Percentiles rank a stretch among this genome's conserved stretches.
phyloP scores from a whole-genome alignment of 2,113 vertebrate species.

The Stigmatopora argus region DNA sequence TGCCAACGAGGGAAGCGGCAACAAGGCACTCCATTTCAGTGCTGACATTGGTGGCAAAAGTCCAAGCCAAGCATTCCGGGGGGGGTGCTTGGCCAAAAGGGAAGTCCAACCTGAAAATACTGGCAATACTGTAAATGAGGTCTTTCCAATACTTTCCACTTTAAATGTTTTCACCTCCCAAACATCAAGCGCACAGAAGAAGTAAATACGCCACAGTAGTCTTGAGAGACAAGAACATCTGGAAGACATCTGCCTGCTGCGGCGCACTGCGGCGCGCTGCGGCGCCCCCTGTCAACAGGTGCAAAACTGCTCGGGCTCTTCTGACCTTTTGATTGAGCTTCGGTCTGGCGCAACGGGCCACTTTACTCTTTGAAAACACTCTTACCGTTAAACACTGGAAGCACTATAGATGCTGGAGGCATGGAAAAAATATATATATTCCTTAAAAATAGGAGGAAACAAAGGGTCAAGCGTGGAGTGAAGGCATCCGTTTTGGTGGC shows the following conservation, averaged over 20 bases:
- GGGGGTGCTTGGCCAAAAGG: slow-evolving; percentile 15
- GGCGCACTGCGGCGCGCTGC: slow-evolving; percentile 17
- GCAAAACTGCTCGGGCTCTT: slow-evolving; percentile 37
- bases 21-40: slow-evolving; percentile 34
- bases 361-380: slow-evolving; percentile 34
- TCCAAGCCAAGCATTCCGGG: slow-evolving; percentile 20
- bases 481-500: slow-evolving; percentile 47
- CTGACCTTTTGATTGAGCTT: slow-evolving; percentile 30
- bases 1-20: slow-evolving; percentile 26
- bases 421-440: slow-evolving; percentile 11
- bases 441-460: neutral
- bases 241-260: slow-evolving; percentile 28
- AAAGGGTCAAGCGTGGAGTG: slow-evolving; percentile 44
- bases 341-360: slow-evolving; percentile 29
- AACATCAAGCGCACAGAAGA: slow-evolving; percentile 7
- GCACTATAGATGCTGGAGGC: slow-evolving; percentile 13
- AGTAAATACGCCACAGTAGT: neutral
- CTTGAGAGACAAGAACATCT: slow-evolving; percentile 51
- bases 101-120: slow-evolving; percentile 17
- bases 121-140: slow-evolving; percentile 17
- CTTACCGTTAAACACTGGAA: slow-evolving; percentile 10
- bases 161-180: slow-evolving; percentile 21
- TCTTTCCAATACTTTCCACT: slow-evolving; percentile 43
- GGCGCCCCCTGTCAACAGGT: slow-evolving; percentile 61
- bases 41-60: slow-evolving; percentile 21